These are phyloP conservation scores for Odontophorus gujanensis DNA, from an alignment of 2,113 vertebrate species.

Conservation along the genomic window DNA sequence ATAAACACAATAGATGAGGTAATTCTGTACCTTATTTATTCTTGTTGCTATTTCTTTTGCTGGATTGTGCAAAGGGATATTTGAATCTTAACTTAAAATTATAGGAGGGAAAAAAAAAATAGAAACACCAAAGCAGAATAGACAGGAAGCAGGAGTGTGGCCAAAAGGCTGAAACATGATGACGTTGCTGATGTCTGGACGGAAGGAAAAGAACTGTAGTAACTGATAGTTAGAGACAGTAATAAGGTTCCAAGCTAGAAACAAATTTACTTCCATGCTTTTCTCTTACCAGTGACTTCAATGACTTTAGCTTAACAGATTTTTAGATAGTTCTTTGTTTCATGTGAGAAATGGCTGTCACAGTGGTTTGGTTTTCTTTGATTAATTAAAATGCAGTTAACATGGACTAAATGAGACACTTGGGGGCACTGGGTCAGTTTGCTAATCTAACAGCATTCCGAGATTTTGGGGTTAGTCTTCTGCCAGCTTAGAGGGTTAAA, in stretches of 20 bases:
- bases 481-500: not conserved
- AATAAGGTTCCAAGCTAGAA: not conserved
- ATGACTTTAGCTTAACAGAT: not conserved
- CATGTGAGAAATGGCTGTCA: not conserved
- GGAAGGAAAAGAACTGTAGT: not conserved
- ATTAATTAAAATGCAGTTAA: not conserved
- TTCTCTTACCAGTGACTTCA: not conserved
- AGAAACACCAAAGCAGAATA: not conserved
- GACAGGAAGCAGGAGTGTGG: not conserved
- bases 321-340: not conserved
- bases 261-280: not conserved
- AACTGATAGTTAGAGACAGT: not conserved
- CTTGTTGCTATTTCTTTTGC: not conserved
- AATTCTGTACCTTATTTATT: not conserved
- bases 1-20: not conserved
- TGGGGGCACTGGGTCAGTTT: not conserved
- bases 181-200: not conserved
- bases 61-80: not conserved
- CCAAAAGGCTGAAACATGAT: not conserved
- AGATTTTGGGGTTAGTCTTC: not conserved
- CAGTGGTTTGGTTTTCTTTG: not conserved
- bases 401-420: not conserved
- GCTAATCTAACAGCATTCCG: not conserved
- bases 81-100: not conserved
- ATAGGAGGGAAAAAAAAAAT: accelerated